A percentile compares a stretch with the other conserved stretches of the same genome.
Conservation (phyloP, 2,113 vertebrate genomes). For the Ophthalmolycus amberensis region DNA sequence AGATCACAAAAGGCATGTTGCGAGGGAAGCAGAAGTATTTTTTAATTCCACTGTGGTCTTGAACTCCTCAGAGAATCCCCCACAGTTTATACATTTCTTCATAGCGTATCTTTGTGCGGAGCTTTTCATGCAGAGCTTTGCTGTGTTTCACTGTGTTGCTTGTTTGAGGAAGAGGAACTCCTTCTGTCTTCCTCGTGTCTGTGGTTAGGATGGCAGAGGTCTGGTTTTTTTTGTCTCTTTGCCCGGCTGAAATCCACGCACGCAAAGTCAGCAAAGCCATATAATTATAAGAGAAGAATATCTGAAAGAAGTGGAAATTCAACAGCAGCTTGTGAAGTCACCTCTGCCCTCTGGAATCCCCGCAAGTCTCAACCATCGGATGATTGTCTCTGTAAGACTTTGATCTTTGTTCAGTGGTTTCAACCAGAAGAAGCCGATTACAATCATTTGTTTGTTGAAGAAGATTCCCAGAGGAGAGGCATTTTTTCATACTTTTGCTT, state of each 20-base stretch:
- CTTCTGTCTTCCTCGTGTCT: conserved; percentile 12
- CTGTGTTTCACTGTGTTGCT: conserved; percentile 1
- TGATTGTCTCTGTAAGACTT: conserved; percentile 25
- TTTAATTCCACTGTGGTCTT: conserved; percentile 27
- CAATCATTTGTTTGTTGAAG: conserved; percentile 31
- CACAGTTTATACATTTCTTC: conserved; percentile 11
- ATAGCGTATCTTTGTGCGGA: background rate
- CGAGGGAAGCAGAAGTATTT: conserved; percentile 32
- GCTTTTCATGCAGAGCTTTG: background rate
- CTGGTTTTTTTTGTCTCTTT: conserved; percentile 5
- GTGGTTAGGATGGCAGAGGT: conserved; percentile 7
- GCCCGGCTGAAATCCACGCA: conserved; percentile 29
- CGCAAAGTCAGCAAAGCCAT: conserved; percentile 17
- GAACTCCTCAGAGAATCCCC: conserved; percentile 12
- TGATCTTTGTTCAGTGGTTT: conserved; percentile 27
- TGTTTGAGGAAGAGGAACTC: conserved; percentile 41
- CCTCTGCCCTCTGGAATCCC: conserved; percentile 38
- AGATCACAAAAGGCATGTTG: conserved; percentile 19
- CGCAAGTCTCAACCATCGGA: background rate
- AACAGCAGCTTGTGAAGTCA: conserved; percentile 32
- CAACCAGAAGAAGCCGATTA: background rate
- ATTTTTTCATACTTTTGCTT: conserved; percentile 3
- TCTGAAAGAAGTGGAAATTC: conserved; percentile 48
- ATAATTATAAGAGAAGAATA: conserved; percentile 11
- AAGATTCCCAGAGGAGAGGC: conserved; percentile 6